Conservation (phyloP, 2,797 vertebrate genomes). For the Morelia viridis region DNA sequence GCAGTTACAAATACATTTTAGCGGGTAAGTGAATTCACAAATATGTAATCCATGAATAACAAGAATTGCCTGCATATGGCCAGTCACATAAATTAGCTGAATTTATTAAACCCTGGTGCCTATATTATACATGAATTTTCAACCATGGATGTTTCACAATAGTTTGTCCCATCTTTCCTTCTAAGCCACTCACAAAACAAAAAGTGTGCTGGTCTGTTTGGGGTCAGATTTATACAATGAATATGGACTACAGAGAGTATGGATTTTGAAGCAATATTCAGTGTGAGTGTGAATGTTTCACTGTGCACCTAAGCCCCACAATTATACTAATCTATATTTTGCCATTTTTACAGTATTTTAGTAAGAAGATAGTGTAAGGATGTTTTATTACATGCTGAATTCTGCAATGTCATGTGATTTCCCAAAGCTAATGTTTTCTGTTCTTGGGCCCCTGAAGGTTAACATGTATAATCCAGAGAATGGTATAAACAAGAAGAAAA, state of each 20-base stretch:
- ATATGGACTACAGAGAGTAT: background rate
- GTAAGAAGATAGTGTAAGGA: background rate
- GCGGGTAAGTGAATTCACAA: no score
- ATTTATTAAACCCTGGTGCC: background rate
- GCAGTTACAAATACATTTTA: no score
- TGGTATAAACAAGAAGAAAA: background rate
- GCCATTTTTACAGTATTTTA: background rate
- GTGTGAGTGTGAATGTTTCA: background rate
- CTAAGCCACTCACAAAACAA: background rate
- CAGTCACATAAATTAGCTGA: fast-evolving
- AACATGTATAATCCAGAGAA: background rate
- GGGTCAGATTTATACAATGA: background rate
- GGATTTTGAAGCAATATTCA: background rate
- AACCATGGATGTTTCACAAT: background rate
- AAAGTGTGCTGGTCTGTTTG: background rate
- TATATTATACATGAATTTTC: background rate
- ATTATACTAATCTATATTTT: background rate
- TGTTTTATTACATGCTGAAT: background rate
- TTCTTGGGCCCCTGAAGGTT: background rate
- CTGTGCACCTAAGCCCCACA: background rate
- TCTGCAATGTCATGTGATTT: background rate
- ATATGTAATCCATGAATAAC: no score
- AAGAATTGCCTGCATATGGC: background rate
- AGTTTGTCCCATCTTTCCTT: background rate
- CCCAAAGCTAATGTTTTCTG: background rate